Base-by-base conservation (phyloP, 2,113 vertebrate genomes). In the Ammodytes dubius region DNA sequence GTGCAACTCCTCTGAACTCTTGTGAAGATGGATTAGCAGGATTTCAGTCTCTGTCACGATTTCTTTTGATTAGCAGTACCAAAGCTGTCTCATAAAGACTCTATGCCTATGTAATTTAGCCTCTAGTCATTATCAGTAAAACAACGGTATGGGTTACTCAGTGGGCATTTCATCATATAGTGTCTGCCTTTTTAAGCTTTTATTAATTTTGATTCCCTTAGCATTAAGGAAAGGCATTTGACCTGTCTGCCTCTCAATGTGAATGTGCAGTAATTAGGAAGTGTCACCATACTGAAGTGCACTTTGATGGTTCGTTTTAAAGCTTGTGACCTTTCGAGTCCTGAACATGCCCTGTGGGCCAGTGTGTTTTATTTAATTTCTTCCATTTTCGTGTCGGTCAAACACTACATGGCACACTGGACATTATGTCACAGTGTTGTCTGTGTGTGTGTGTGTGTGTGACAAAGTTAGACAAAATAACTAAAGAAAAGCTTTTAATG, bases 21-120 rank as follows among this genome's bases (percentile, higher is more conserved):
- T 61, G 77, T 81, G 66, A 87, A 78, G 84, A 73, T 71, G 71
- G 83, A 89, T 88, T 73, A 83, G 76, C 52, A 7, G 84, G 83
- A 88, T 79, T 27, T 89, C 70, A 53, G 47, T 37, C 53, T 66
- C 53, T 66, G 60, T 67, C 81, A 67, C 45, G 42, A 45, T 52
- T 84, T 72, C 79, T 84, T 82, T 75, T 87, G 87, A 87, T 88
- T 77, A 73, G 52, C 57, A 81, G 40, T 66, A 79, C 74, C 74
- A 68, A 74, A 70, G 81, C 19, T 7, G 47, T 49, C 59, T 61
- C 52, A 37, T 43, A 84, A 71, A 68, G 72, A 54, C 13, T 42
- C 49, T 19, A 37, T 5, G 46, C n/a, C 60, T 56, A 42, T 77
- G 70, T 73, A 47, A 37, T 81, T 45, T 56, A 17, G 27, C 59